phyloP scores from a whole-genome alignment of 2,888 invertebrate genomes.

The Drosophila yooni region DNA sequence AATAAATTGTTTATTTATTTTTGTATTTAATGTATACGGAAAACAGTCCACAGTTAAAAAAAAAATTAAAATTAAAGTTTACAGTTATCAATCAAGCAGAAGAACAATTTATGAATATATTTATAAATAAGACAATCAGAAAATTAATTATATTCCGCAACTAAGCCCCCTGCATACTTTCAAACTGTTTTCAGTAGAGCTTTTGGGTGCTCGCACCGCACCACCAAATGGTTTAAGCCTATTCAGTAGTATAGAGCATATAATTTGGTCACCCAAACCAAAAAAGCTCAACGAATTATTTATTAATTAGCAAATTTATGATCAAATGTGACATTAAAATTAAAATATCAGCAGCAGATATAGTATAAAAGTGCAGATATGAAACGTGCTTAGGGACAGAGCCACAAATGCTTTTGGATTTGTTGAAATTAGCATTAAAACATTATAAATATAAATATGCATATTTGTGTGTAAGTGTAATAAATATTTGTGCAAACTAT shows the following conservation, averaged over 20 bases:
- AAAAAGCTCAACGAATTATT: slow-evolving; percentile 45
- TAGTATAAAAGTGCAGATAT: slow-evolving; percentile 57
- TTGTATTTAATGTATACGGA: neutral
- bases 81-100: neutral
- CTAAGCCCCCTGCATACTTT: slow-evolving; percentile 31
- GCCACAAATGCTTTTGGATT: slow-evolving; percentile 57
- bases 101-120: neutral
- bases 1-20: neutral
- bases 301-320: slow-evolving; percentile 81
- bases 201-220: neutral
- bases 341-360: slow-evolving; percentile 80
- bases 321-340: slow-evolving; percentile 83
- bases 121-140: slow-evolving; percentile 9
- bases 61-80: neutral
- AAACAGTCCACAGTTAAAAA: neutral
- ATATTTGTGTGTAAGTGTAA: slow-evolving; percentile 18
- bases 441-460: slow-evolving; percentile 70
- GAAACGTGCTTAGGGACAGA: slow-evolving; percentile 45
- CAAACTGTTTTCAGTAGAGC: slow-evolving; percentile 1
- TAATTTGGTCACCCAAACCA: slow-evolving; percentile 31
- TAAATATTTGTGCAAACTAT: slow-evolving; percentile 80
- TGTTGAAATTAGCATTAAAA: slow-evolving; percentile 82
- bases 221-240: neutral
- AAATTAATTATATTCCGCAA: slow-evolving; percentile 40
- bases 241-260: neutral